Base-by-base conservation (phyloP, 2,797 vertebrate species). In the Gymnodraco acuticeps region DNA sequence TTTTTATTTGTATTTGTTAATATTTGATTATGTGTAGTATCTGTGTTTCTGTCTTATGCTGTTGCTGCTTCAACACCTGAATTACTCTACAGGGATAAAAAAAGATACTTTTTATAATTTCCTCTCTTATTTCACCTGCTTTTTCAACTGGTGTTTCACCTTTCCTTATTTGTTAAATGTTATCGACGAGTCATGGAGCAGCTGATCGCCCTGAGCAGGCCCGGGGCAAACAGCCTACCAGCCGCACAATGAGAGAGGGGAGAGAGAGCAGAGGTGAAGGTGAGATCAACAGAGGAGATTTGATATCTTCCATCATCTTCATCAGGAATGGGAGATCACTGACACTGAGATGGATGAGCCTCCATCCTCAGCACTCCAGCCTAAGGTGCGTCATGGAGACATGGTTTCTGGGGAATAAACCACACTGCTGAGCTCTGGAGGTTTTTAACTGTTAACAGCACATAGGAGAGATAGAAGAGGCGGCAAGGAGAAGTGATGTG, bases 191-290 rank as follows among this genome's bases (percentile, higher is more conserved):
- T 80, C 45, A 66, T 41, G 64, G 68, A 84, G 78, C 80, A 77
- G 83, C 86, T 76, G 83, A 84, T 80, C 5, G 48, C 67, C 82
- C 82, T 17, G 55, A 80, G 63, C 73, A 62, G 75, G 70, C 82
- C 72, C 1, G 41, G 72, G 80, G 80, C 83, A 58, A 85, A 73
- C 53, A 65, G 48, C 59, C 84, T 64, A 64, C 59, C 65, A 73
- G 64, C 50, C 56, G 33, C 42, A 41, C 54, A 65, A 56, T 52
- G 45, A 66, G 16, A 85, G 63, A 75, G 23, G 52, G 3, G 52
- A 43, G 47, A 15, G 66, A 63, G 71, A 47, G 69, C 70, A 82
- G 64, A 78, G 84, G 81, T 87, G 86, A 88, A 82, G 86, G 83
- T 85, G 80, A 84, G 73, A 75, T 61, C 62, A 60, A 78, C 64